These are phyloP conservation scores for Vimba vimba DNA, from an alignment of 2,113 vertebrate genomes.

Conservation along the genomic window DNA sequence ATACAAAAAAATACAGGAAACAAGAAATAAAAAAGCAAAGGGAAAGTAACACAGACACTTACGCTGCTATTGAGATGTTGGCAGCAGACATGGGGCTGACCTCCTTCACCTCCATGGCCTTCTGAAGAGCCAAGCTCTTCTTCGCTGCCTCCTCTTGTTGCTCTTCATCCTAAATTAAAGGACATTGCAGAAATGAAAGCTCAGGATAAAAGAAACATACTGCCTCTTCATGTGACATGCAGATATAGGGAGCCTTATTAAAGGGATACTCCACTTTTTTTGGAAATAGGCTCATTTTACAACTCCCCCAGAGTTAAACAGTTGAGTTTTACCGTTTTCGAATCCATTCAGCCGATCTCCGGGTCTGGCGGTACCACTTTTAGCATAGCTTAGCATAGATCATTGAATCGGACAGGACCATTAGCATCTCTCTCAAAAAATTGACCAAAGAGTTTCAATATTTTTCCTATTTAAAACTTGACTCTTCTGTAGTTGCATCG, in stretches of 20 bases:
- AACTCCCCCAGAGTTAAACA: too few relatives aligned
- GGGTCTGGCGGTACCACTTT: too few relatives aligned
- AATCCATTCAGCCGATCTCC: too few relatives aligned
- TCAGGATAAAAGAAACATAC: not conserved
- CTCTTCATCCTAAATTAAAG: conserved; percentile 86
- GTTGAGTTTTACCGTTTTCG: too few relatives aligned
- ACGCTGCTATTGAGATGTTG: conserved; percentile 95
- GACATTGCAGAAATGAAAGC: conserved; percentile 1
- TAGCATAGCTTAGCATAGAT: too few relatives aligned
- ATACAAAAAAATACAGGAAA: not conserved
- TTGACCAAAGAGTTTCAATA: too few relatives aligned
- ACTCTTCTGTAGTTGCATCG: too few relatives aligned
- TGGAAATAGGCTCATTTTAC: too few relatives aligned
- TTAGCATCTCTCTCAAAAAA: too few relatives aligned
- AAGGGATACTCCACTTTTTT: too few relatives aligned
- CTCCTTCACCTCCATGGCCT: conserved; percentile 96
- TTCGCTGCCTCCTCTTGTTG: conserved; percentile 97
- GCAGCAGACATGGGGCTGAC: conserved; percentile 96
- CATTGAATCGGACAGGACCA: too few relatives aligned
- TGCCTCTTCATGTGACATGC: not conserved
- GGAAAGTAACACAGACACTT: conserved; percentile 70
- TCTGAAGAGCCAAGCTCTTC: conserved; percentile 95
- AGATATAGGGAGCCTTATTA: not conserved
- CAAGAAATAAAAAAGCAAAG: not conserved
- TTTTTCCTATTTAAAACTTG: too few relatives aligned